These are phyloP conservation scores for Hippocampus guttulatus DNA, from an alignment of 2,113 vertebrate species.

Conservation along the genomic window DNA sequence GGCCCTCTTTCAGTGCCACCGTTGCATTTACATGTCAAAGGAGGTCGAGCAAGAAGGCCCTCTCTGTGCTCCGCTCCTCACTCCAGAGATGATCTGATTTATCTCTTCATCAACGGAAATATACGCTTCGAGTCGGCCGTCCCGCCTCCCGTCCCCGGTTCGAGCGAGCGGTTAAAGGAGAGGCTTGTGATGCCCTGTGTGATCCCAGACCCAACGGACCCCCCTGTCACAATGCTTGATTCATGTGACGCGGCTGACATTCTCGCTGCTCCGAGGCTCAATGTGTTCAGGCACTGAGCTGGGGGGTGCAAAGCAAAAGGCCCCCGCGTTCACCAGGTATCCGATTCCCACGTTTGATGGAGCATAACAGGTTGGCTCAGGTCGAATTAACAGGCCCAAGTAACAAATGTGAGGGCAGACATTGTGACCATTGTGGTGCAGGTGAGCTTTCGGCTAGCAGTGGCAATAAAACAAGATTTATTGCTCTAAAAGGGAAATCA, in stretches of 20 bases:
- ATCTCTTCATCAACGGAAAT: conserved; percentile 76
- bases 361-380: conserved; percentile 63
- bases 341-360: conserved; percentile 64
- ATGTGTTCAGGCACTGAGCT: conserved; percentile 34
- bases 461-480: conserved; percentile 54
- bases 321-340: conserved; percentile 62
- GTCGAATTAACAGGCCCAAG: conserved; percentile 49
- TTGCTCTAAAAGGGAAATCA: conserved; percentile 41
- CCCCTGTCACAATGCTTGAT: conserved; percentile 66
- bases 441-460: conserved; percentile 49
- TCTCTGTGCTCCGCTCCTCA: conserved; percentile 66
- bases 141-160: conserved; percentile 42
- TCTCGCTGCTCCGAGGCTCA: conserved; percentile 48
- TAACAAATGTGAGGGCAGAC: conserved; percentile 56
- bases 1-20: conserved; percentile 71
- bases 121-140: conserved; percentile 58
- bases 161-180: conserved; percentile 54
- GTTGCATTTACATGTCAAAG: conserved; percentile 76
- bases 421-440: conserved; percentile 39
- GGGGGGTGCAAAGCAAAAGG: conserved; percentile 38
- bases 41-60: conserved; percentile 61
- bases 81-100: conserved; percentile 75
- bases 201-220: conserved; percentile 60
- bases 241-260: conserved; percentile 63
- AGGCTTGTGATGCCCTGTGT: conserved; percentile 66